Evolutionary conservation across 1,140 invertebrate species (phyloP), one percentile per base, ranked within the genome.

Genomic region (Aphaenogaster floridana): DNA sequence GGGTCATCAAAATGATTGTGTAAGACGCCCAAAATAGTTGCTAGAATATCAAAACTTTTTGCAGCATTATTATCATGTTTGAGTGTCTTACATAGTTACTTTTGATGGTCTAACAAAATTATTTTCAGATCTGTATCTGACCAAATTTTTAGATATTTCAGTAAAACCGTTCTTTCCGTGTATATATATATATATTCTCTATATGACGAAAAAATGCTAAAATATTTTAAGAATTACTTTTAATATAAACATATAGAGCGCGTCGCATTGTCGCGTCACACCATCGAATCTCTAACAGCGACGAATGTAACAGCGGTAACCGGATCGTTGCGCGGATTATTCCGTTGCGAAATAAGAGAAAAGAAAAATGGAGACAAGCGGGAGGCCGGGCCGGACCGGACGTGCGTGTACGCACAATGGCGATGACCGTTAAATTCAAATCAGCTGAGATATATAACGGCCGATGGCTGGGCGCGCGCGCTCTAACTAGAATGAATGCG

Each of bases 401-500:
- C 54, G 28, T 17, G 66, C 17, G 59, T 57, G 69, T 81, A 92
- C 91, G 91, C 90, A 93, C 92, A 92, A 93, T 93, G 88, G 69
- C 86, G 91, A 90, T 91, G 91, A 93, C 91, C 93, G 94, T 94
- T 94, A 94, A 94, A 94, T 94, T 93, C 90, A 94, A 94, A 94
- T 94, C 91, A 93, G 87, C 90, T 71, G 88, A 89, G 90, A 92
- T 93, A 91, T 92, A 93, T 92, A 93, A 93, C 90, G 88, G 88
- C 88, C 87, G 79, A 88, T 87, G 86, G 89, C 86, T 83, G 85
- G 86, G 91, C 48, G 52, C 42, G 77, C 63, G 69, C 80, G 80
- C 88, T 93, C 87, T 92, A 92, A 93, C 92, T 91, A 91, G 93
- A 86, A 93, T 93, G 88, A 89, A 92, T 92, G 89, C 88, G 64